Evolutionary conservation across 2,113 vertebrate genomes (phyloP).

Genomic region (Neoarius graeffei): DNA sequence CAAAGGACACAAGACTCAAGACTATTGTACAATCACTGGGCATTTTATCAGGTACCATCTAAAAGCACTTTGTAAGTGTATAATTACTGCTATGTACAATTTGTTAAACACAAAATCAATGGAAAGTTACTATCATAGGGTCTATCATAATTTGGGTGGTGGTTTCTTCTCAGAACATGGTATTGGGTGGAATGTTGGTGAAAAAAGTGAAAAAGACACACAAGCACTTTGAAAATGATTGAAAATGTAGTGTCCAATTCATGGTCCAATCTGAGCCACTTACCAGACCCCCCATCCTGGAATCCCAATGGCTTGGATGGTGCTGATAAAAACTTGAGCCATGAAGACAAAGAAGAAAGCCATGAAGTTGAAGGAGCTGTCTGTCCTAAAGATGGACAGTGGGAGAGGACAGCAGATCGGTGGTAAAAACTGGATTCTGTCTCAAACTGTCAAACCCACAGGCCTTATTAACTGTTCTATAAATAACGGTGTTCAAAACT

Average conservation of each 20-base stretch:
- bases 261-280: conserved; percentile 57
- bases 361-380: conserved; percentile 99
- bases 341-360: conserved; percentile 98
- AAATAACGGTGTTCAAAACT: conserved; percentile 26
- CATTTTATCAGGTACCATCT: background rate
- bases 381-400: conserved; percentile 74
- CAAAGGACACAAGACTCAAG: background rate
- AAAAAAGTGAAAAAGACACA: background rate
- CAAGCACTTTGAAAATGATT: background rate
- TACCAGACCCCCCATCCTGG: conserved; percentile 99
- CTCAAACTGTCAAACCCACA: conserved; percentile 36
- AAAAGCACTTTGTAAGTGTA: background rate
- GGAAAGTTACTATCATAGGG: background rate
- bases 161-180: background rate
- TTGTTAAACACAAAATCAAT: background rate
- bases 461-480: conserved; percentile 31
- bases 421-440: background rate
- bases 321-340: conserved; percentile 93
- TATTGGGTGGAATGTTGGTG: background rate
- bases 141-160: background rate
- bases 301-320: conserved; percentile 94
- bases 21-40: background rate
- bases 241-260: background rate
- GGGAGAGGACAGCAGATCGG: background rate
- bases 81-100: background rate